phyloP scores from a whole-genome alignment of 2,888 invertebrate genomes.

The Sarcophaga caerulescens region DNA sequence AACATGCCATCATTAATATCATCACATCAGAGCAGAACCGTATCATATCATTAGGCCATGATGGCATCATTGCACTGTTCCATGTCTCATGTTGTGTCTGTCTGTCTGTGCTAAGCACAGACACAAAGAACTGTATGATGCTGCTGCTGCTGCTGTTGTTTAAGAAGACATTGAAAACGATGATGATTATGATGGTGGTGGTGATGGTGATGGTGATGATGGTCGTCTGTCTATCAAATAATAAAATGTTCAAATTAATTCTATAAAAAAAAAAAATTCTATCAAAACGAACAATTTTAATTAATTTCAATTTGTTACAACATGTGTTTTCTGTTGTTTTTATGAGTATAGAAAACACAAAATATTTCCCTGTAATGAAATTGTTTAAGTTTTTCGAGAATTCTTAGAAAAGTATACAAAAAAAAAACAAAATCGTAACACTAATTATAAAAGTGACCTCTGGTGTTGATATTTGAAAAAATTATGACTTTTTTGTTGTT shows the following conservation, averaged over 20 bases:
- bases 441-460: slow-evolving; percentile 32
- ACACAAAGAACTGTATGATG: no score
- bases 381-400: slow-evolving; percentile 14
- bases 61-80: not conserved
- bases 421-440: slow-evolving; percentile 8
- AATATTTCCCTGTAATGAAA: not conserved
- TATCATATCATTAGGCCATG: not conserved
- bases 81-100: not conserved
- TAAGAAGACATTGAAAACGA: not conserved
- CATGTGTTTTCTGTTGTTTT: slow-evolving; percentile 50
- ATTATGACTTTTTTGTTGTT: slow-evolving; percentile 10
- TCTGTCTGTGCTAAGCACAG: no score
- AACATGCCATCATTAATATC: not conserved
- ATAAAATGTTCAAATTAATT: slow-evolving; percentile 45
- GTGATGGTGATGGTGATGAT: slow-evolving; percentile 2
- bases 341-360: slow-evolving; percentile 25
- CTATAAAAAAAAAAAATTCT: not conserved
- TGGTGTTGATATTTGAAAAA: slow-evolving; percentile 25
- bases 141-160: no score
- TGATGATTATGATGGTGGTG: not conserved
- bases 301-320: slow-evolving; percentile 66
- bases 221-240: slow-evolving; percentile 31
- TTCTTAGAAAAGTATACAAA: not conserved
- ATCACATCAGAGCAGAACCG: not conserved
- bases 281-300: slow-evolving; percentile 32